Conservation (phyloP, 2,113 vertebrate species). For the Leptobrachium leishanense region DNA sequence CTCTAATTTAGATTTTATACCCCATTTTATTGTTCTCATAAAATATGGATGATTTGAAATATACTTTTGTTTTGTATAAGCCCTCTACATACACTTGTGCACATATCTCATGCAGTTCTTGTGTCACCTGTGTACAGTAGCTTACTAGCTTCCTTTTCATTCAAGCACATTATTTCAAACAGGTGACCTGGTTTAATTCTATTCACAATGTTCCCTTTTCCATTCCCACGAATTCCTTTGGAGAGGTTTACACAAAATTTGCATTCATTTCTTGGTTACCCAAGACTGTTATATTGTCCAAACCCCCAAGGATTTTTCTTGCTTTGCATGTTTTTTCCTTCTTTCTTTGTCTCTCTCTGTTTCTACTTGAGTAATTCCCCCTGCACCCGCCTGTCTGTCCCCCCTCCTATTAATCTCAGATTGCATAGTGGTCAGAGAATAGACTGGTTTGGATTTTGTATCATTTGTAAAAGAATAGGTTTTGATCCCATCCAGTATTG, state of each 20-base stretch:
- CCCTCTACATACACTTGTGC: no score
- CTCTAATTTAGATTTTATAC: neutral
- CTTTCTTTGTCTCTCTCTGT: constrained; percentile 43
- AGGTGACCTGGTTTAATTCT: constrained; percentile 46
- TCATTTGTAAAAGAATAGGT: constrained; percentile 22
- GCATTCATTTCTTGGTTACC: constrained; percentile 49
- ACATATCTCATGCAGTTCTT: neutral
- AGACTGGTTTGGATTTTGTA: constrained; percentile 35
- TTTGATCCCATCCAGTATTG: constrained; percentile 24
- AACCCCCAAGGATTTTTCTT: constrained; percentile 46
- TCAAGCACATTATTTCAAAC: constrained; percentile 37
- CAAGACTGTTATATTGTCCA: constrained; percentile 48
- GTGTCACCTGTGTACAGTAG: neutral
- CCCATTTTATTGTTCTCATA: neutral
- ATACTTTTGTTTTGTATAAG: no score
- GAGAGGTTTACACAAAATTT: constrained; percentile 49
- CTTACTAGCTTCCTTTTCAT: constrained; percentile 27
- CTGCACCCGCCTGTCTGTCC: constrained; percentile 40
- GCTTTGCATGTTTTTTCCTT: constrained; percentile 43
- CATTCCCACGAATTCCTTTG: constrained; percentile 49
- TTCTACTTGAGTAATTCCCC: constrained; percentile 48
- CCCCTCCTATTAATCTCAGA: constrained; percentile 47
- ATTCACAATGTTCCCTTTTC: constrained; percentile 44
- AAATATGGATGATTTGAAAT: neutral
- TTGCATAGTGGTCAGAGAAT: constrained; percentile 37